These are phyloP conservation scores for Esox masquinongy DNA, from an alignment of 2,797 vertebrate species.

Conservation along the genomic window DNA sequence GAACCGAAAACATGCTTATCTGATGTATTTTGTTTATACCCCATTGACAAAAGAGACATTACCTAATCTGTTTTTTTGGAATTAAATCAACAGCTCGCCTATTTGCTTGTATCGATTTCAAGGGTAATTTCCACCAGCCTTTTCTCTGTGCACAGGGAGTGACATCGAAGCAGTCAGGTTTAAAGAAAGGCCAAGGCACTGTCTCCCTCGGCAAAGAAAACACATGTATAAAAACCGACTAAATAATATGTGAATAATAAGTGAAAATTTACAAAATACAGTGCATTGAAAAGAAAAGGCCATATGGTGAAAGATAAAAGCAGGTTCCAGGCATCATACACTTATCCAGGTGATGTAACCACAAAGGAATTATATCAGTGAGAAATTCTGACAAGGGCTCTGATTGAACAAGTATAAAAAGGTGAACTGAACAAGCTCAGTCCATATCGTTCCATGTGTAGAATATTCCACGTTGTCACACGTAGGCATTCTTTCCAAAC, in stretches of 20 bases:
- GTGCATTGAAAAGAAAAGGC: neutral
- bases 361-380: neutral
- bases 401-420: neutral
- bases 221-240: neutral
- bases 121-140: conserved; percentile 72
- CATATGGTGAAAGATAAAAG: neutral
- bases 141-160: conserved; percentile 43
- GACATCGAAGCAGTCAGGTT: neutral
- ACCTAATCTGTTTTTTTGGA: neutral
- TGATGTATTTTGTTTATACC: conserved; percentile 28
- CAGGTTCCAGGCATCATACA: neutral
- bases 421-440: neutral
- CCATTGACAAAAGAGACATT: conserved; percentile 38
- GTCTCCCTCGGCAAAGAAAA: neutral
- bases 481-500: conserved; percentile 92
- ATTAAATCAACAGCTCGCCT: neutral
- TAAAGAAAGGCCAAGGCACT: neutral
- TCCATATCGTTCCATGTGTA: neutral
- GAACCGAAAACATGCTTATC: conserved; percentile 32
- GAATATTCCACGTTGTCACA: conserved; percentile 65
- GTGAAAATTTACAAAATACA: neutral
- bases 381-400: neutral
- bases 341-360: neutral
- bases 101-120: conserved; percentile 64
- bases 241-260: neutral